Base-by-base conservation (phyloP, 2,888 invertebrate genomes). In the Dromius quadrimaculatus region DNA sequence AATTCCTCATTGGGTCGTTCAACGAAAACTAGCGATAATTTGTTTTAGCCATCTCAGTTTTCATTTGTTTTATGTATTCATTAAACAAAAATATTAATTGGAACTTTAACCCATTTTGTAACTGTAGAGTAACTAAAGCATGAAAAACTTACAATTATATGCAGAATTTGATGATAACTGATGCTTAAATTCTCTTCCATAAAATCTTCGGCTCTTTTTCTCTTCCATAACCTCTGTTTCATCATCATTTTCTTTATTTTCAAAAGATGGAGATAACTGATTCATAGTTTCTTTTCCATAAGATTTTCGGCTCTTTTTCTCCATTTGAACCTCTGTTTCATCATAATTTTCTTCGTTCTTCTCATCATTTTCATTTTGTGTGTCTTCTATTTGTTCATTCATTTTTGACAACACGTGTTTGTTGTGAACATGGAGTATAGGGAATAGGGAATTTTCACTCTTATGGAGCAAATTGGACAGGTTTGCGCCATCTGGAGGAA, bases 261-360 rank as follows among this genome's bases (percentile, higher is more conserved):
- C 88, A 9, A 86, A 85, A 47, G 83, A 83, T 63, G 83, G 81
- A 0, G 83, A 78, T 64, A 90, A 76, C 73, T 87, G 87, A 75
- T 84, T 85, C 0, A 89, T 84, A 72, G 89, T 89, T 72, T 87
- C 84, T 79, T 87, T 85, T 71, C 87, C 83, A 78, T 88, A 87
- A 76, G 89, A 89, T 74, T 75, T 76, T 71, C 72, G 79, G 15
- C 76, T 76, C 69, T 81, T 83, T 73, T 78, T 76, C n/a, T 20
- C 13, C 3, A 28, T 11, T 6, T 43, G 41, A 8, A 9, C 6
- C 28, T 54, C 34, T 1, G n/a, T 34, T 32, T 59, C 36, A 19
- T 4, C 19, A 20, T 50, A 20, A 9, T 20, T 34, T 65, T 65
- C 65, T 36, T 15, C 28, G n/a, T 50, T 65, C 13, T 36, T 17